A percentile compares a stretch with the other conserved stretches of the same genome.
Evolutionary conservation across 2,888 invertebrate genomes (phyloP).

Genomic region (Liopterus haemorrhoidalis): DNA sequence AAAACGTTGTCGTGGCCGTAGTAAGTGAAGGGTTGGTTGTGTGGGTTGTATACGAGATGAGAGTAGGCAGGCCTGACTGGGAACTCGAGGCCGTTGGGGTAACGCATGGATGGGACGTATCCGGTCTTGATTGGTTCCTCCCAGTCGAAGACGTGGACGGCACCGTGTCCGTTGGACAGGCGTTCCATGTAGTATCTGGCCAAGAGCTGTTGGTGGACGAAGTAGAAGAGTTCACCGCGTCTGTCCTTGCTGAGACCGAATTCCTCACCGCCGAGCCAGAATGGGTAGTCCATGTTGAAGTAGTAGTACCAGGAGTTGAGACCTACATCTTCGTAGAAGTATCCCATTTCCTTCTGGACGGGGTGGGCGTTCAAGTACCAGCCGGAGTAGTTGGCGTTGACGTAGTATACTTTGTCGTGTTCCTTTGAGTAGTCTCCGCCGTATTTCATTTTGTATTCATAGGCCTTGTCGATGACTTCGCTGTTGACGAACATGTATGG

Average conservation of each 20-base stretch:
- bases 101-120: slow-evolving; percentile 56
- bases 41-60: slow-evolving; percentile 32
- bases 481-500: slow-evolving; percentile 60
- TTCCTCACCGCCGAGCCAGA: slow-evolving; percentile 53
- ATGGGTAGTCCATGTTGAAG: slow-evolving; percentile 57
- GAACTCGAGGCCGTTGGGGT: slow-evolving; percentile 57
- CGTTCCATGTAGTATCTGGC: slow-evolving; percentile 67
- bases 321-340: slow-evolving; percentile 62
- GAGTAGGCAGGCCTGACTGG: slow-evolving; percentile 51
- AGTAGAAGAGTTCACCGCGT: slow-evolving; percentile 57
- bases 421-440: slow-evolving; percentile 18
- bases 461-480: slow-evolving; percentile 49
- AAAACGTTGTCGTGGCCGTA: slow-evolving; percentile 28
- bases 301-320: slow-evolving; percentile 58
- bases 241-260: slow-evolving; percentile 42
- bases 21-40: slow-evolving; percentile 44
- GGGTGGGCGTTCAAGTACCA: slow-evolving; percentile 50
- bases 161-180: slow-evolving; percentile 56
- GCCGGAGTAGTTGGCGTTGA: slow-evolving; percentile 44
- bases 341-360: slow-evolving; percentile 52
- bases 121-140: slow-evolving; percentile 47
- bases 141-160: slow-evolving; percentile 54
- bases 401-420: slow-evolving; percentile 44
- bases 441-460: slow-evolving; percentile 43
- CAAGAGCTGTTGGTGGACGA: slow-evolving; percentile 60